These are phyloP conservation scores for Saguinus imperator DNA, from an alignment of 2,113 vertebrate species.

Conservation along the genomic window DNA sequence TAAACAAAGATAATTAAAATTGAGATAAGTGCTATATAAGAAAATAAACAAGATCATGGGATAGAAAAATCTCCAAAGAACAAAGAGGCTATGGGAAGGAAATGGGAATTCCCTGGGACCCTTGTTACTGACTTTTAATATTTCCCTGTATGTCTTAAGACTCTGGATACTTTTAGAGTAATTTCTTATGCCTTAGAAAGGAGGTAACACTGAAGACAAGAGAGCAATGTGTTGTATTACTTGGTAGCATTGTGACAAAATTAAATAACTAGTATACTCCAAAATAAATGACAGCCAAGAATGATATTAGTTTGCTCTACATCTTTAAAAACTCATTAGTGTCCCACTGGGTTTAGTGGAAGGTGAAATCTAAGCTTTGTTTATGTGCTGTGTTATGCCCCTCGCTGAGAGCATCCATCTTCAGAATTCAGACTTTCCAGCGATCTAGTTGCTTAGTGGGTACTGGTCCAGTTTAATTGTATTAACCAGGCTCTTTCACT, in stretches of 20 bases:
- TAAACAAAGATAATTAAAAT: constrained; percentile 30
- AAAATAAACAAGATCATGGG: constrained; percentile 17
- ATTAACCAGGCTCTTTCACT: background rate
- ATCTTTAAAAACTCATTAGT: constrained; percentile 52
- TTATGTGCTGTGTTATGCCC: background rate
- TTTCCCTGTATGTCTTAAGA: background rate
- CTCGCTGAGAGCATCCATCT: background rate
- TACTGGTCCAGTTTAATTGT: background rate
- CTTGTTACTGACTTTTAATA: background rate
- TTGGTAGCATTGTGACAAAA: constrained; percentile 38
- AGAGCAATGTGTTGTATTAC: background rate
- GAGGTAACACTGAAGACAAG: constrained; percentile 11
- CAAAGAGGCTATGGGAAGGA: background rate
- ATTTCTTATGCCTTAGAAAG: constrained; percentile 38
- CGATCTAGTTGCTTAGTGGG: constrained; percentile 5
- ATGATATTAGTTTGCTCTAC: constrained; percentile 44
- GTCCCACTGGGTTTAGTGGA: constrained; percentile 18
- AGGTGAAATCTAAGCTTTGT: background rate
- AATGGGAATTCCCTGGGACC: background rate
- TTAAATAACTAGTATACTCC: constrained; percentile 25
- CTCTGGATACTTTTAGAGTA: constrained; percentile 6
- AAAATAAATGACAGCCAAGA: constrained; percentile 42
- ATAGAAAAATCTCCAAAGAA: background rate
- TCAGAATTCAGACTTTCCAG: background rate
- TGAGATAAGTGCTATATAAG: constrained; percentile 13